These are phyloP conservation scores for Cephus pygmeus DNA, from an alignment of 2,888 invertebrate species.

Conservation along the genomic window DNA sequence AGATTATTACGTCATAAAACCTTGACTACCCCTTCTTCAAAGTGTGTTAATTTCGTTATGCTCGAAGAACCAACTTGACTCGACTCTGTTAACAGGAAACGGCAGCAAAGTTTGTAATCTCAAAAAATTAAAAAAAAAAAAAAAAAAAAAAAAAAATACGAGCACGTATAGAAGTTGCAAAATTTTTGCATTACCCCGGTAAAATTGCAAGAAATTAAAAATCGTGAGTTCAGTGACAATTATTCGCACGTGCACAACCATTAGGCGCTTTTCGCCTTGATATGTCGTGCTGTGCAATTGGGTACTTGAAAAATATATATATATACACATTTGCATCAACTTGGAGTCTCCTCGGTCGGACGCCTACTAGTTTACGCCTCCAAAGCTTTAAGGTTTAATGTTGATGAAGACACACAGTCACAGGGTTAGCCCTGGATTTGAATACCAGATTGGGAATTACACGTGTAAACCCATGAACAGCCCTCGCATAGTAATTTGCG, in stretches of 20 bases:
- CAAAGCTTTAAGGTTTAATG: conserved; percentile 18
- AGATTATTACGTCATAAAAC: conserved; percentile 21
- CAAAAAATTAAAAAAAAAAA: too few relatives aligned
- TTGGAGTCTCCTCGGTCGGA: neutral
- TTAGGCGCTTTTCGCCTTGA: neutral
- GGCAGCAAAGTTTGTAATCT: too few relatives aligned
- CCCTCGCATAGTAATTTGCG: conserved; percentile 24
- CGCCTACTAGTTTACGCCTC: neutral
- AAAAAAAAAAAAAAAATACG: too few relatives aligned
- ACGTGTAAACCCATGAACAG: conserved; percentile 25
- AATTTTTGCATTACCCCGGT: neutral
- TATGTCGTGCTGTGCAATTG: neutral
- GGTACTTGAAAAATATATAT: neutral
- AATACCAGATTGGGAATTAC: conserved; percentile 27
- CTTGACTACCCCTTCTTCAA: conserved; percentile 15
- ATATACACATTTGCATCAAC: neutral
- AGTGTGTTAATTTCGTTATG: conserved; percentile 24
- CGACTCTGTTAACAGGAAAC: neutral
- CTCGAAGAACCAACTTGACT: conserved; percentile 12
- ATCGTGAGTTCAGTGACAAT: neutral
- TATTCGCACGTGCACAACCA: neutral
- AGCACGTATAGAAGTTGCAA: neutral
- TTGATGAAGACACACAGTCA: conserved; percentile 24
- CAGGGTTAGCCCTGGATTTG: conserved; percentile 23
- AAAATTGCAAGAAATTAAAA: neutral